Evolutionary conservation across 2,113 vertebrate species (phyloP), one percentile per base, ranked within the genome.

Genomic region (Phocoena sinus): DNA sequence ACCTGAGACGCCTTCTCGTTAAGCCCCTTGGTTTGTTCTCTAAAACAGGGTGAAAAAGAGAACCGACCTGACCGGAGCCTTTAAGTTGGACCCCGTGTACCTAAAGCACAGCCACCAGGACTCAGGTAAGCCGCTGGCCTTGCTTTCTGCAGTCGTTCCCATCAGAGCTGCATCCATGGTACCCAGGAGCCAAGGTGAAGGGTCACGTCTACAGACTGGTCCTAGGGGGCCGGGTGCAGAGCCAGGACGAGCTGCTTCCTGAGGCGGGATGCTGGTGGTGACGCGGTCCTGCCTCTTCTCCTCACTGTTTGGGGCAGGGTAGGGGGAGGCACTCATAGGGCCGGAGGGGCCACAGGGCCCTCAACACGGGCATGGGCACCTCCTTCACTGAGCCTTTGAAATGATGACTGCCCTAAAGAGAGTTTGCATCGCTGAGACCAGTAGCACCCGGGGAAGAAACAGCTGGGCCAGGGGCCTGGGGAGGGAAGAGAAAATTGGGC

Each of bases 71-170:
- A 99, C 98, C 6, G 98, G 99, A 88, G 99, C 99, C 94, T 99
- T 99, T 98, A 99, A 99, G 95, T 96, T 99, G 96, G 99, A 99
- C 44, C 99, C 99, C 1, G 95, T 99, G 58, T 99, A 99, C 95
- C 98, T 99, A 89, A 99, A 99, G 98, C 99, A 99, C 63, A 98
- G 99, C 89, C 99, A 99, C 93, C 99, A 99, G 97, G 99, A 99
- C 68, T 99, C 99, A 96, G 99, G 99, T 99, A 98, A 97, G 90
- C 8, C 0, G 17, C 2, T 5, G 13, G 1, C 5, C 4, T 33
- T 5, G 7, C 28, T 53, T 8, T 62, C n/a, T 26, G 3, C 10
- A 0, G 6, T 9, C 21, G 9, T 36, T 53, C 33, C 28, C 28
- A 5, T 15, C 47, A 33, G 11, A 8, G 87, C 14, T 6, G 1